phyloP scores from a whole-genome alignment of 2,797 vertebrate species.

The Hybognathus amarus region DNA sequence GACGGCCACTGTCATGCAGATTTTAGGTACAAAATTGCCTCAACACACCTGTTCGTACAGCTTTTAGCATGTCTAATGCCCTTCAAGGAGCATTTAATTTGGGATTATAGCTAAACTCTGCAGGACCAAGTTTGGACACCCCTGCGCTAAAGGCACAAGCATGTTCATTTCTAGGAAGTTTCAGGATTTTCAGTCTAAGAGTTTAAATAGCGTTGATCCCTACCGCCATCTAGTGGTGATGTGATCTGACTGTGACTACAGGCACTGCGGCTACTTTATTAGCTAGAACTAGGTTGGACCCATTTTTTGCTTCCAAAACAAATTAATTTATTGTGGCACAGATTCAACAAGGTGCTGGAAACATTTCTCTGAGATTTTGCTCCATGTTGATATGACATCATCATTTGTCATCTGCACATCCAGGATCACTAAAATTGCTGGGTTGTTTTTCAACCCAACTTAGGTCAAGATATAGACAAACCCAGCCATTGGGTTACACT shows the following conservation, averaged over 20 bases:
- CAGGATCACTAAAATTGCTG: background rate
- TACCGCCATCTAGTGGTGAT: slow-evolving; percentile 11
- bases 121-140: too few relatives aligned
- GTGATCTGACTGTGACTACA: background rate
- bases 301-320: background rate
- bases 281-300: background rate
- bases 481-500: too few relatives aligned
- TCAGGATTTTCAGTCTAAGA: background rate
- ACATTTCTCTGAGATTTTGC: background rate
- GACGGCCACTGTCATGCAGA: too few relatives aligned
- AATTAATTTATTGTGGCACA: background rate
- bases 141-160: background rate
- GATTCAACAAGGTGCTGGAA: background rate
- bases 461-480: too few relatives aligned
- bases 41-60: too few relatives aligned
- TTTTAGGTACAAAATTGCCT: too few relatives aligned
- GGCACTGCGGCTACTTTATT: background rate
- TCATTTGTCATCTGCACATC: slow-evolving; percentile 51
- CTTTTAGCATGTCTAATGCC: too few relatives aligned
- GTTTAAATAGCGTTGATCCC: background rate
- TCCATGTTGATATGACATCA: background rate
- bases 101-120: too few relatives aligned
- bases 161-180: background rate
- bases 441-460: too few relatives aligned
- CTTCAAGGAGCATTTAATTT: too few relatives aligned